phyloP scores from a whole-genome alignment of 2,888 invertebrate species.

The Plebejus argus region DNA sequence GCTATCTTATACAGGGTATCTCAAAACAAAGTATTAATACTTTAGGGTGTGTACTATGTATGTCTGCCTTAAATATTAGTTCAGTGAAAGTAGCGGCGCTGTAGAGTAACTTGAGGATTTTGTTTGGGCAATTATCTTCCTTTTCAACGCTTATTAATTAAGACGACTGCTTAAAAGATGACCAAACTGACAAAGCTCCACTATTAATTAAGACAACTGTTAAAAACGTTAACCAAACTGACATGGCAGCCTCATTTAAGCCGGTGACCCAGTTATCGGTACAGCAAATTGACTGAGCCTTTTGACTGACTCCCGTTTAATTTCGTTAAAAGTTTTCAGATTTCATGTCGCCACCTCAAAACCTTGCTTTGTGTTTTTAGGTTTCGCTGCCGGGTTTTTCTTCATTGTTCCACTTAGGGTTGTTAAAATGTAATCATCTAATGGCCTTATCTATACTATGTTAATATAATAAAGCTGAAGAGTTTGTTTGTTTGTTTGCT shows the following conservation, averaged over 20 bases:
- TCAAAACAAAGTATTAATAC: too few relatives aligned
- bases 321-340: conserved; percentile 32
- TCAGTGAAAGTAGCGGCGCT: too few relatives aligned
- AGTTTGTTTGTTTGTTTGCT: too few relatives aligned
- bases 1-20: too few relatives aligned
- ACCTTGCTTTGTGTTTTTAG: conserved; percentile 10
- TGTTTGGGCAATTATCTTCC: too few relatives aligned
- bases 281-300: conserved; percentile 31
- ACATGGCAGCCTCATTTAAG: conserved; percentile 59
- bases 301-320: conserved; percentile 28
- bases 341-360: conserved; percentile 25
- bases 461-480: too few relatives aligned
- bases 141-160: neutral
- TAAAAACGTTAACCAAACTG: conserved; percentile 6
- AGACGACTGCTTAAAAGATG: neutral
- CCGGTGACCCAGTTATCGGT: conserved; percentile 61
- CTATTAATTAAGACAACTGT: neutral
- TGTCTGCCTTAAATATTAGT: too few relatives aligned
- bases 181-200: neutral
- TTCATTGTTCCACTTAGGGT: conserved; percentile 10
- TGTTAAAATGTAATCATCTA: conserved; percentile 5
- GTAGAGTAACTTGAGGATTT: too few relatives aligned
- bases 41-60: too few relatives aligned
- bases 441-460: neutral
- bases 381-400: neutral